Conservation (phyloP, 53 echinoderm and acorn worm species). For the Holothuria scabra region DNA sequence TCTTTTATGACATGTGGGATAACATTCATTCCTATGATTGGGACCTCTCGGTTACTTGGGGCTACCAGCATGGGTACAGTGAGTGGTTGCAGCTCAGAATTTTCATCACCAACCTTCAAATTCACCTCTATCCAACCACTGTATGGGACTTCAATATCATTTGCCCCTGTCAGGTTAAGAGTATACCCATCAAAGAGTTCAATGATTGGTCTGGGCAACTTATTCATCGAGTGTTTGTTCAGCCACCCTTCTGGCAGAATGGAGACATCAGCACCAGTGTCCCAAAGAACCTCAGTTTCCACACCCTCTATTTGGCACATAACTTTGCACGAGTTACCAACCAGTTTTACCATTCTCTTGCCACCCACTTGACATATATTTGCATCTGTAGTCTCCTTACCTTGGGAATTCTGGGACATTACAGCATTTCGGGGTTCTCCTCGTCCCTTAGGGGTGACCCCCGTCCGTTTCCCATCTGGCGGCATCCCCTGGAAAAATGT, state of each 20-base stretch:
- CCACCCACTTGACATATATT: neutral
- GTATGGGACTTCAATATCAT: constrained; percentile 33
- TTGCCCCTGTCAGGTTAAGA: constrained; percentile 23
- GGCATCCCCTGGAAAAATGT: constrained; percentile 23
- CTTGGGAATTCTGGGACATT: neutral
- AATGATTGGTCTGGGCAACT: neutral
- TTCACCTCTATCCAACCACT: constrained; percentile 40
- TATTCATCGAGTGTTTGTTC: neutral
- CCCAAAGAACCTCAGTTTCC: constrained; percentile 30
- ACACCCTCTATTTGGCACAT: constrained; percentile 14
- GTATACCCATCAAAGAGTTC: constrained; percentile 25
- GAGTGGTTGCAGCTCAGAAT: neutral
- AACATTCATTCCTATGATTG: constrained; percentile 43
- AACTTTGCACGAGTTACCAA: constrained; percentile 13
- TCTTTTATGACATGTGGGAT: constrained; percentile 29
- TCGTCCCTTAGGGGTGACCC: constrained; percentile 51
- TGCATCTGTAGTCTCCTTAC: neutral
- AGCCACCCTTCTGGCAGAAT: constrained; percentile 35
- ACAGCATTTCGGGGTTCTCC: constrained; percentile 13
- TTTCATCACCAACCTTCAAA: neutral
- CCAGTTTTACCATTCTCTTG: constrained; percentile 10
- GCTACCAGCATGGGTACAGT: constrained; percentile 43
- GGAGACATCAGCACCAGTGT: constrained; percentile 46
- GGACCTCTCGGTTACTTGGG: neutral
- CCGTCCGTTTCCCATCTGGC: constrained; percentile 28